phyloP scores from a whole-genome alignment of 2,113 vertebrate species.

The Loxodonta africana region DNA sequence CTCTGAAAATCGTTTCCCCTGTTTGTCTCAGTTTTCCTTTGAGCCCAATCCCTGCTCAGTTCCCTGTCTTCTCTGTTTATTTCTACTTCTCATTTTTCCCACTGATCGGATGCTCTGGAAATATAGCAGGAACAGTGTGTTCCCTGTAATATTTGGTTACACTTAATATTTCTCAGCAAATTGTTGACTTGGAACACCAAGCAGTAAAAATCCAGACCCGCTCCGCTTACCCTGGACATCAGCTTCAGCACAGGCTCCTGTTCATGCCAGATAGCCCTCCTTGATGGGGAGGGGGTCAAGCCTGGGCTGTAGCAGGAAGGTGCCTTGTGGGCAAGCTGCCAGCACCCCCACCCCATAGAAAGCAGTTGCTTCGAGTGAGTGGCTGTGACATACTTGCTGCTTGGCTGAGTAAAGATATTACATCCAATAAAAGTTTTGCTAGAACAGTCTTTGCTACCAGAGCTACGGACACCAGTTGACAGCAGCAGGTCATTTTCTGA shows the following conservation, averaged over 20 bases:
- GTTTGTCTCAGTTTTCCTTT: slow-evolving; percentile 35
- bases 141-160: slow-evolving; percentile 83
- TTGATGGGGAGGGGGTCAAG: slow-evolving; percentile 61
- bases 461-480: background rate
- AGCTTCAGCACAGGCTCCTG: slow-evolving; percentile 36
- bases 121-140: slow-evolving; percentile 76
- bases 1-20: slow-evolving; percentile 72
- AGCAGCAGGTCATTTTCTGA: background rate
- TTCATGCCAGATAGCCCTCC: background rate
- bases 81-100: slow-evolving; percentile 77
- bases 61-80: slow-evolving; percentile 75
- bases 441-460: background rate
- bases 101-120: slow-evolving; percentile 80
- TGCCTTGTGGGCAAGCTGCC: background rate
- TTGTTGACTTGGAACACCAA: slow-evolving; percentile 76
- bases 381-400: background rate
- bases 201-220: slow-evolving; percentile 74
- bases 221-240: slow-evolving; percentile 78
- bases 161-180: slow-evolving; percentile 81
- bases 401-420: background rate
- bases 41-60: slow-evolving; percentile 50
- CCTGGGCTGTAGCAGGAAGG: background rate
- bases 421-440: no score
- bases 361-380: background rate
- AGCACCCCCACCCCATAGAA: background rate